Evolutionary conservation across 1,140 invertebrate genomes (phyloP).

Genomic region (Drosophila biarmipes): DNA sequence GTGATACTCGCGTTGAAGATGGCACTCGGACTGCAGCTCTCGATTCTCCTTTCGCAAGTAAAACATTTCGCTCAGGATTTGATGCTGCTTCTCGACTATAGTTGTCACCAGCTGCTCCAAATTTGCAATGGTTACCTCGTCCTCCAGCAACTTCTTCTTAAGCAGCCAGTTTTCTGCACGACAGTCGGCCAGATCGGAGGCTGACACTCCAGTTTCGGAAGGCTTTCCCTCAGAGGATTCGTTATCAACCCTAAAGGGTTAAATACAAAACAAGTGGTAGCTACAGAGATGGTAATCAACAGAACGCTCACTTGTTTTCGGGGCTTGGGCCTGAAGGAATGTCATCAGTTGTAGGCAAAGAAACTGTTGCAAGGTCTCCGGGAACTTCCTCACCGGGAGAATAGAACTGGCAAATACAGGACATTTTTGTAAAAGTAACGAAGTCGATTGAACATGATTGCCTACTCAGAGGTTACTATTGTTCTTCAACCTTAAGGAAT

Average conservation of each 20-base stretch:
- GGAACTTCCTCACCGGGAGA: not conserved
- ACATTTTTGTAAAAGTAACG: conserved; percentile 40
- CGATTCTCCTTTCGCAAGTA: conserved; percentile 55
- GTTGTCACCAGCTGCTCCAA: conserved; percentile 63
- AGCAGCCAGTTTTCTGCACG: conserved; percentile 72
- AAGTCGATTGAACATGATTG: not conserved
- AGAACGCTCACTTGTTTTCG: not conserved
- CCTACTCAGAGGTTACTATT: conserved; percentile 9
- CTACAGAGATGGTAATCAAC: not conserved
- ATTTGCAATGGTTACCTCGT: conserved; percentile 59
- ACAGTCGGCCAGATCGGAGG: conserved; percentile 55
- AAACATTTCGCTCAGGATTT: conserved; percentile 58
- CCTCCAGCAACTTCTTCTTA: conserved; percentile 61
- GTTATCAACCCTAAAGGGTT: conserved; percentile 8
- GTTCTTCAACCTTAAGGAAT: not conserved
- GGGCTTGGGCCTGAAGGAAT: not conserved
- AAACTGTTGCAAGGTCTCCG: not conserved
- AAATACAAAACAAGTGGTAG: not conserved
- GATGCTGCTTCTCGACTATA: conserved; percentile 68
- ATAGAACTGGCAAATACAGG: conserved; percentile 62
- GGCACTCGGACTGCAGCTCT: conserved; percentile 54
- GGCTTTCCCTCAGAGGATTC: not conserved
- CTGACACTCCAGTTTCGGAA: conserved; percentile 22
- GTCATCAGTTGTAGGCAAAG: not conserved
- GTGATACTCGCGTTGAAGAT: conserved; percentile 71